Percentiles rank a stretch among this genome's conserved stretches.
Evolutionary conservation across 1,140 invertebrate genomes (phyloP).

Genomic region (Littorina saxatilis): DNA sequence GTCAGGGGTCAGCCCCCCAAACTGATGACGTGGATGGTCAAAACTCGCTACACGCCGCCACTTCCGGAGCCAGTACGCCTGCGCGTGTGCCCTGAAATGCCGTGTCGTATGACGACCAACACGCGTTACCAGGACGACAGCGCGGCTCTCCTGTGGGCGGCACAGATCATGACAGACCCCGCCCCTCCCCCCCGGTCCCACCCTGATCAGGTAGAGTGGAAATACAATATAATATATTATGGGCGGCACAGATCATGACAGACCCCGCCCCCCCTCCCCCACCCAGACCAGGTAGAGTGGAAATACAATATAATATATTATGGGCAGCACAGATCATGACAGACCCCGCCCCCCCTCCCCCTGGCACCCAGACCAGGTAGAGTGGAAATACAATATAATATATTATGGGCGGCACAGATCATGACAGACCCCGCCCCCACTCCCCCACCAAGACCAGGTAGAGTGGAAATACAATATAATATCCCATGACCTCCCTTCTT

Average conservation of each 20-base stretch:
- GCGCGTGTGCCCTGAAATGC: conserved; percentile 37
- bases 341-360: background rate
- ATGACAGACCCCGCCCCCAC: too few species aligned
- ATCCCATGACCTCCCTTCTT: too few species aligned
- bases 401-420: too few species aligned
- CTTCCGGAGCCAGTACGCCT: conserved; percentile 32
- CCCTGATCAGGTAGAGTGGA: conserved; percentile 24
- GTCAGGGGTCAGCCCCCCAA: conserved; percentile 28
- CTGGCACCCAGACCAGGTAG: too few species aligned
- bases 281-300: too few species aligned
- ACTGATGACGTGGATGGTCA: conserved; percentile 28
- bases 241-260: too few species aligned
- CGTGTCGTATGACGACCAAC: conserved; percentile 30
- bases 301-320: too few species aligned
- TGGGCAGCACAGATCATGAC: background rate
- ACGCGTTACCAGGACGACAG: background rate
- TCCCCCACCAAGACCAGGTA: too few species aligned
- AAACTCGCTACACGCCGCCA: conserved; percentile 20
- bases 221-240: background rate
- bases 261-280: background rate
- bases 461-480: too few species aligned
- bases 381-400: too few species aligned
- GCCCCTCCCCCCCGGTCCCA: background rate
- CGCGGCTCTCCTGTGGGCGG: conserved; percentile 26
- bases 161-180: conserved; percentile 16